Conservation (phyloP, 2,113 vertebrate genomes). For the Zootoca vivipara region DNA sequence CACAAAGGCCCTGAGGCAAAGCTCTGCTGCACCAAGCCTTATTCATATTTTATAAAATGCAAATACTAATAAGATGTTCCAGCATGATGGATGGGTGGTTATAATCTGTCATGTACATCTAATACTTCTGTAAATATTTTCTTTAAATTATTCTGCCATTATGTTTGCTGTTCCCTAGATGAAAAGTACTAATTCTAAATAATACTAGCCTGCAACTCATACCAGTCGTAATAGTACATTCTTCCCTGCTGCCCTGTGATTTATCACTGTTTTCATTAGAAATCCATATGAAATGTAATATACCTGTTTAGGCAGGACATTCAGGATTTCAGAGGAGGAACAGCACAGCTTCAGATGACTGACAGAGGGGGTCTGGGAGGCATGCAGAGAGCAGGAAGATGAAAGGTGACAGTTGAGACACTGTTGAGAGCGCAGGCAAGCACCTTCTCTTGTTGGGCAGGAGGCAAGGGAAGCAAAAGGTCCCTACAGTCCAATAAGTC, state of each 20-base stretch:
- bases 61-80: conserved; percentile 26
- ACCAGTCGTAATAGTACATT: background rate
- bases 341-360: conserved; percentile 10
- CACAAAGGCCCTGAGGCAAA: conserved; percentile 4
- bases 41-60: conserved; percentile 29
- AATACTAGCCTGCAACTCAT: background rate
- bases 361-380: too few species aligned
- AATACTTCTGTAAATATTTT: conserved; percentile 19
- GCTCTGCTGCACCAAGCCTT: background rate
- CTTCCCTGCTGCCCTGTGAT: background rate
- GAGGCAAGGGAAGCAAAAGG: too few species aligned
- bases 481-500: too few species aligned
- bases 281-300: conserved; percentile 17
- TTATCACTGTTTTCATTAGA: conserved; percentile 15
- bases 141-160: conserved; percentile 24
- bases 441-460: too few species aligned
- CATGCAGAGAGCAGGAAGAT: too few species aligned
- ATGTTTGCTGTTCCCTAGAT: background rate
- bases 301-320: background rate
- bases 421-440: too few species aligned
- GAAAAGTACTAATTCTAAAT: conserved; percentile 26
- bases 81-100: background rate
- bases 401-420: too few species aligned
- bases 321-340: conserved; percentile 25
- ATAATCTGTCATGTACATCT: conserved; percentile 26